Percentiles rank a stretch among this genome's conserved stretches.
Evolutionary conservation across 2,113 vertebrate species (phyloP).

Genomic region (Anarhynchus alexandrinus): DNA sequence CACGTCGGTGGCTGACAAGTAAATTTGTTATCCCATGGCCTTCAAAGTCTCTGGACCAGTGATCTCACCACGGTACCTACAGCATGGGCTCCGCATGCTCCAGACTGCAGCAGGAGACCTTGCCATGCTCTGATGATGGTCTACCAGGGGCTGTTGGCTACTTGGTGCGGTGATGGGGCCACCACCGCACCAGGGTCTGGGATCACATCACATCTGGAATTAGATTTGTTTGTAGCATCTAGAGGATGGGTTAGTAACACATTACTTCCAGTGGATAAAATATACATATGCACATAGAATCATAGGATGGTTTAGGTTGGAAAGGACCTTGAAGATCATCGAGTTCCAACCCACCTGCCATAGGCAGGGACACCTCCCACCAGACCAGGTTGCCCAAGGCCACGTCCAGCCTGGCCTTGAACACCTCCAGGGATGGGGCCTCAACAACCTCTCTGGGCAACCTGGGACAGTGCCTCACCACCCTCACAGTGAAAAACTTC

Average conservation of each 20-base stretch:
- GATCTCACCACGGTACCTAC: no score
- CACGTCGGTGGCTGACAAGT: rapidly evolving
- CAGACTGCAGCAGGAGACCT: background rate
- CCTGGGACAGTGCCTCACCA: no score
- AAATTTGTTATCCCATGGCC: background rate
- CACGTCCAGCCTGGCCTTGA: no score
- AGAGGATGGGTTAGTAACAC: background rate
- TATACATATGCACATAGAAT: no score
- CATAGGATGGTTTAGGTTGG: no score
- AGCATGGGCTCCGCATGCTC: rapidly evolving
- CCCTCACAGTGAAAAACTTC: no score
- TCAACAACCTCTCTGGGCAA: no score
- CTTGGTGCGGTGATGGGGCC: background rate
- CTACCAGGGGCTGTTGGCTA: background rate
- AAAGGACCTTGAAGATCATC: no score
- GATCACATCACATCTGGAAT: background rate
- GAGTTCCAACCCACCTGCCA: no score
- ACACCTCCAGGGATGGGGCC: no score
- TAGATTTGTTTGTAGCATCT: background rate
- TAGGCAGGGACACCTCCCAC: no score
- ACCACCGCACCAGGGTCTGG: background rate
- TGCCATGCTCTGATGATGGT: rapidly evolving
- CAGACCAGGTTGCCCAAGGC: no score
- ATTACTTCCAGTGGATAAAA: background rate
- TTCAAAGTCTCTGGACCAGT: background rate